A percentile compares a stretch with the other conserved stretches of the same genome.
Evolutionary conservation across 2,888 invertebrate species (phyloP).

Genomic region (Baccha elongata): DNA sequence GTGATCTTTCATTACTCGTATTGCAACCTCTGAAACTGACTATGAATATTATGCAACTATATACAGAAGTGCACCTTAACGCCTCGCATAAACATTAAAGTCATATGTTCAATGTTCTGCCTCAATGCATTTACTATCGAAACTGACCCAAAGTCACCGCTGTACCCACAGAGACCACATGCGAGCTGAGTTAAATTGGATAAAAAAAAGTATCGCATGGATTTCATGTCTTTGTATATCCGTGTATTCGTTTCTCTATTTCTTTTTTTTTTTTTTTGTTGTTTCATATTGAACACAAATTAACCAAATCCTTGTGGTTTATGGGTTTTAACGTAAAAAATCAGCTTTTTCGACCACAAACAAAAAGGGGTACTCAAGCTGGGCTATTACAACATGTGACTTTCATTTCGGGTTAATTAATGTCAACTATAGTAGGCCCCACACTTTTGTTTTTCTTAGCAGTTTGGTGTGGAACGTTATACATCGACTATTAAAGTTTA

Average conservation of each 20-base stretch:
- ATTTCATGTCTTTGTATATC: constrained; percentile 20
- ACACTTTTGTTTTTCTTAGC: no score
- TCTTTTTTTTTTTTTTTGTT: neutral
- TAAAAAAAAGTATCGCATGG: constrained; percentile 15
- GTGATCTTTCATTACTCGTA: neutral
- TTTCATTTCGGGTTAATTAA: constrained; percentile 27
- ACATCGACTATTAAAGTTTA: no score
- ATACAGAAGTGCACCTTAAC: constrained; percentile 29
- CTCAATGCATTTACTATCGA: constrained; percentile 24
- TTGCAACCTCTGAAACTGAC: neutral
- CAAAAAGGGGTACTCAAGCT: neutral
- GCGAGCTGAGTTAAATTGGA: neutral
- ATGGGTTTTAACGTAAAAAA: constrained; percentile 4
- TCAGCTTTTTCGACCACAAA: constrained; percentile 2
- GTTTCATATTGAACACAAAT: constrained; percentile 21
- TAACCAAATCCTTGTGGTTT: constrained; percentile 19
- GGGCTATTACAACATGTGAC: constrained; percentile 24
- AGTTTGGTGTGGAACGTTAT: no score
- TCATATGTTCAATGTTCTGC: constrained; percentile 46
- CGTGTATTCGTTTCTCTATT: neutral
- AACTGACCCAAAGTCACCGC: constrained; percentile 34
- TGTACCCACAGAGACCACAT: constrained; percentile 21
- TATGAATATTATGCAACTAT: constrained; percentile 29
- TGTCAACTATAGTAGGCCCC: constrained; percentile 2
- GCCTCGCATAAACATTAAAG: constrained; percentile 17